Evolutionary conservation across 2,113 vertebrate species (phyloP), one percentile per base, ranked within the genome.

Genomic region (Heterochromis multidens): DNA sequence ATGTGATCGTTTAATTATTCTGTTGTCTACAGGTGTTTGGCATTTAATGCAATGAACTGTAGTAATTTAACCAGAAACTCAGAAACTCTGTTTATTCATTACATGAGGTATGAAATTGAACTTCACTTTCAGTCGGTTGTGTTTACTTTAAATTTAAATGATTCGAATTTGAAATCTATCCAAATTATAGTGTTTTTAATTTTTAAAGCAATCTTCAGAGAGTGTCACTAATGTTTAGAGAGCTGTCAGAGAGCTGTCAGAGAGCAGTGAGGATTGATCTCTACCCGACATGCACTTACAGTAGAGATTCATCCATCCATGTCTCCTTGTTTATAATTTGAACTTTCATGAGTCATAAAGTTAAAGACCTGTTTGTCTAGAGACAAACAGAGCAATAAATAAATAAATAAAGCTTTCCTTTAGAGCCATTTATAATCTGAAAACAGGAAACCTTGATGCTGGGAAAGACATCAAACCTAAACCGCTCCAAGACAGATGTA

Each of bases 401-500:
- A 29, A 54, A 40, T 2, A 40, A 70, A 70, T 11, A 25, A 57
- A 25, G 6, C 23, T 67, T 62, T 74, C 23, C 74, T 57, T 19
- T 61, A 43, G 59, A 79, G 29, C 5, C 63, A 35, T 35, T 83
- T 54, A 4, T 33, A 27, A 35, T 76, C 49, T 29, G 60, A 19
- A 70, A 21, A 25, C 76, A 90, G 89, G 87, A 90, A 87, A 82
- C 35, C 17, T 16, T 63, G 35, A 80, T 6, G 23, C 90, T 93
- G 91, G 86, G 46, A 91, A 91, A 92, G 17, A 46, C 57, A 91
- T 93, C 70, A 90, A 31, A 52, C 27, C 10, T 12, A 52, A 57
- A 61, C 70, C 16, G 23, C 9, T 63, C 59, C 14, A 54, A 70
- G 72, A 56, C 3, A 65, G 17, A 80, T 1, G 46, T 33, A 7